phyloP scores from a whole-genome alignment of 2,797 vertebrate species.

The Manis crassicaudata region DNA sequence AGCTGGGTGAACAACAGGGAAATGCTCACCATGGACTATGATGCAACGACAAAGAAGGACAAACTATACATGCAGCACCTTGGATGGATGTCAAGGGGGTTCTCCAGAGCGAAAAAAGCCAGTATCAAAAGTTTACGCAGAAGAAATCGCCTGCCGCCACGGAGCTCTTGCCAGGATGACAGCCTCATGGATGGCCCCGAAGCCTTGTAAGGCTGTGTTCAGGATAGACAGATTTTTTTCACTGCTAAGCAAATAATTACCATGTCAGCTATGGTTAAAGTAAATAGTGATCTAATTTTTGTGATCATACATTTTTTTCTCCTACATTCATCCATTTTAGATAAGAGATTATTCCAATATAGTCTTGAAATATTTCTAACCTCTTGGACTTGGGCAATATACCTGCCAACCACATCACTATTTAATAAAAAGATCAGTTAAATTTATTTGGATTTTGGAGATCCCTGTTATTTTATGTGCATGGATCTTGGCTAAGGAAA shows the following conservation, averaged over 20 bases:
- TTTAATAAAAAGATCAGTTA: neutral
- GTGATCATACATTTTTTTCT: neutral
- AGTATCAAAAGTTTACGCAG: neutral
- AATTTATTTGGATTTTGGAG: neutral
- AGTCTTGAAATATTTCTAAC: neutral
- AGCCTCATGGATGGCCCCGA: neutral
- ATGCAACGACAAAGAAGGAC: too few relatives aligned
- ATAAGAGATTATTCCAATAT: neutral
- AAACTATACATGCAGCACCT: accelerated
- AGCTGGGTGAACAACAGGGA: neutral
- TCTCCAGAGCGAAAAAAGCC: too few relatives aligned
- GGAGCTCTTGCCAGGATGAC: neutral
- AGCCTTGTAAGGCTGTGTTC: neutral
- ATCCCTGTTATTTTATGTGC: neutral
- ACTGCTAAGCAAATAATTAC: neutral
- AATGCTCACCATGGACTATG: too few relatives aligned
- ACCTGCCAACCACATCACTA: neutral
- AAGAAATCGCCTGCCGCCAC: neutral
- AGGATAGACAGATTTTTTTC: neutral
- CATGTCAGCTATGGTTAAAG: neutral
- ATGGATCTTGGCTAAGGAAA: neutral
- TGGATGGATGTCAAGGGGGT: neutral
- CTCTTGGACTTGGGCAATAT: neutral
- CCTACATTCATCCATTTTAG: neutral
- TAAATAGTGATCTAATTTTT: neutral